Percentiles rank a stretch among this genome's conserved stretches.
phyloP scores from a whole-genome alignment of 2,797 vertebrate species.

The Anguilla pacifica region DNA sequence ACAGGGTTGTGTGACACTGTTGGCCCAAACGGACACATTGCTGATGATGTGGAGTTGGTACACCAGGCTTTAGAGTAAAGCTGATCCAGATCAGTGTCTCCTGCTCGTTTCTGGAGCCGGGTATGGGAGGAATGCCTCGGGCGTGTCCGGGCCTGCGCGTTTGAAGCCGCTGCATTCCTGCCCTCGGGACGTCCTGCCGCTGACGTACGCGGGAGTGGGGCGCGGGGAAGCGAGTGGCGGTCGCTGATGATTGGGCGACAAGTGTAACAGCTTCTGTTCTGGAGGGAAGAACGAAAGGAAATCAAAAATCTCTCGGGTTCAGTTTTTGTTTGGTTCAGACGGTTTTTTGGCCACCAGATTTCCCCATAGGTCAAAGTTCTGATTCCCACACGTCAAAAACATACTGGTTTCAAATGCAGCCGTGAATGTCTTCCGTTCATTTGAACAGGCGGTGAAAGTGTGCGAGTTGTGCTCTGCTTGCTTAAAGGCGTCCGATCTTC shows the following conservation, averaged over 20 bases:
- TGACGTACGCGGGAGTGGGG: neutral
- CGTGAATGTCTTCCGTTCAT: no score
- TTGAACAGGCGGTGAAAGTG: no score
- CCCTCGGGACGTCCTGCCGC: conserved; percentile 17
- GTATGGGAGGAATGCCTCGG: conserved; percentile 59
- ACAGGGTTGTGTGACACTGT: neutral
- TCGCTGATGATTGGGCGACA: neutral
- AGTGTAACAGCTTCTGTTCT: neutral
- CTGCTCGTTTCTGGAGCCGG: conserved; percentile 36
- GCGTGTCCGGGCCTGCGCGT: conserved; percentile 56
- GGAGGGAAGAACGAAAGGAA: neutral
- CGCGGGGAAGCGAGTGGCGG: neutral
- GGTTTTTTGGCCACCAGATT: neutral
- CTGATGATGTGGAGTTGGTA: neutral
- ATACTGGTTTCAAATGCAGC: no score
- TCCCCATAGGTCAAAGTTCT: neutral
- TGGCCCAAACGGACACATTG: neutral
- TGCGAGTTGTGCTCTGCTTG: no score
- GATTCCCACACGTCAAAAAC: neutral
- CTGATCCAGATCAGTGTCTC: conserved; percentile 22
- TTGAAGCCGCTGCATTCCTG: conserved; percentile 25
- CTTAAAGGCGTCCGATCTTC: neutral
- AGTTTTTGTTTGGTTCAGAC: neutral
- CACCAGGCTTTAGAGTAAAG: neutral
- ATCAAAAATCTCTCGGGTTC: neutral